Percentiles rank a stretch among this genome's conserved stretches.
These are phyloP conservation scores for Bubo scandiacus DNA, from an alignment of 2,113 vertebrate species.

Conservation along the genomic window DNA sequence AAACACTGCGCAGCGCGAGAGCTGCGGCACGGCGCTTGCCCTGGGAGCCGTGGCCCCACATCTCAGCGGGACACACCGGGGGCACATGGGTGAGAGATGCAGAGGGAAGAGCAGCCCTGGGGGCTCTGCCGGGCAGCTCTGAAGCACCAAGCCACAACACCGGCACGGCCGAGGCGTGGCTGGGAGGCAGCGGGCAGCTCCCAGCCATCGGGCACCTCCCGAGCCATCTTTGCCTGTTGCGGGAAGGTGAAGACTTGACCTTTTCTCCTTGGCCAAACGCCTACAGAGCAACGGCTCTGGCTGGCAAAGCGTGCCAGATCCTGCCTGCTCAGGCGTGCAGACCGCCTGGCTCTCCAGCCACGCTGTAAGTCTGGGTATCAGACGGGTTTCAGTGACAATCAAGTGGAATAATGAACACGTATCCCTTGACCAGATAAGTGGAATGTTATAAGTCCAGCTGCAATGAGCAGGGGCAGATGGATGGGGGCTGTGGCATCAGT, in stretches of 20 bases:
- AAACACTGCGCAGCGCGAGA: rapidly evolving
- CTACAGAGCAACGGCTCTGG: neutral
- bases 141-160: neutral
- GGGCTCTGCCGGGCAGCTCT: neutral
- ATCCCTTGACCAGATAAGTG: constrained; percentile 16
- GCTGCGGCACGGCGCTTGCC: rapidly evolving
- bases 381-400: constrained; percentile 54
- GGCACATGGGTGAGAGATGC: rapidly evolving
- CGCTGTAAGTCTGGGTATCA: constrained; percentile 52
- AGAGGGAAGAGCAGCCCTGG: neutral
- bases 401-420: neutral
- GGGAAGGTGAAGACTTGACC: rapidly evolving
- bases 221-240: rapidly evolving
- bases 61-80: neutral
- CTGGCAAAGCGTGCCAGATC: neutral
- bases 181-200: neutral
- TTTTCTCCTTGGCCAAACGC: neutral
- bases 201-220: neutral
- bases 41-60: rapidly evolving
- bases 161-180: neutral
- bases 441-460: constrained; percentile 8
- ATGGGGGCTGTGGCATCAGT: neutral
- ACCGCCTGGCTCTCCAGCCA: neutral
- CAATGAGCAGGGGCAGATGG: constrained; percentile 50
- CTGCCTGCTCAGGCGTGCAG: neutral